Evolutionary conservation across 2,113 vertebrate genomes (phyloP).

Genomic region (Columba janthina): DNA sequence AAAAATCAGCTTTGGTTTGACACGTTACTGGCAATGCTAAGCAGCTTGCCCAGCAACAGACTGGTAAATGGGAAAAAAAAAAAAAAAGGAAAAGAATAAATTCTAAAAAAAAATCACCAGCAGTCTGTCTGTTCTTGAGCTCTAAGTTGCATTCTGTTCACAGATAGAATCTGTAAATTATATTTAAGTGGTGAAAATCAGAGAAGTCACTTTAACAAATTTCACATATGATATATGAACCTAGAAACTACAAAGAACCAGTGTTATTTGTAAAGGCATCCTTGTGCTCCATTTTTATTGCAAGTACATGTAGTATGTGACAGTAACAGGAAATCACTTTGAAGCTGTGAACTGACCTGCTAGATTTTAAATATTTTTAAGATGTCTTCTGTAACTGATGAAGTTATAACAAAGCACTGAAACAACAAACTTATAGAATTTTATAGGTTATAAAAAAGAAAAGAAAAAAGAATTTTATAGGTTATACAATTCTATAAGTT

Average conservation of each 20-base stretch:
- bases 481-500: too few relatives aligned
- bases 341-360: background rate
- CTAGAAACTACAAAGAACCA: background rate
- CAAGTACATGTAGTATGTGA: background rate
- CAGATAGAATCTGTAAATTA: background rate
- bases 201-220: background rate
- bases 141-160: background rate
- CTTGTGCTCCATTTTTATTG: background rate
- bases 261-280: background rate
- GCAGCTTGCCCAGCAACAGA: background rate
- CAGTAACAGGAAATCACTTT: background rate
- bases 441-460: too few relatives aligned
- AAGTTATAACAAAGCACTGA: background rate
- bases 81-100: background rate
- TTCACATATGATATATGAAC: background rate
- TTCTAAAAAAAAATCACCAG: background rate
- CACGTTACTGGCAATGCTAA: background rate
- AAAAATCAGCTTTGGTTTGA: background rate
- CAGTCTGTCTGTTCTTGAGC: background rate
- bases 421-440: background rate
- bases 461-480: too few relatives aligned
- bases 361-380: background rate
- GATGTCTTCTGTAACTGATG: background rate
- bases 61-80: background rate
- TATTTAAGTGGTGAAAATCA: background rate